A percentile compares a stretch with the other conserved stretches of the same genome.
Conservation (phyloP, 2,797 vertebrate species). For the Acrocephalus scirpaceus region DNA sequence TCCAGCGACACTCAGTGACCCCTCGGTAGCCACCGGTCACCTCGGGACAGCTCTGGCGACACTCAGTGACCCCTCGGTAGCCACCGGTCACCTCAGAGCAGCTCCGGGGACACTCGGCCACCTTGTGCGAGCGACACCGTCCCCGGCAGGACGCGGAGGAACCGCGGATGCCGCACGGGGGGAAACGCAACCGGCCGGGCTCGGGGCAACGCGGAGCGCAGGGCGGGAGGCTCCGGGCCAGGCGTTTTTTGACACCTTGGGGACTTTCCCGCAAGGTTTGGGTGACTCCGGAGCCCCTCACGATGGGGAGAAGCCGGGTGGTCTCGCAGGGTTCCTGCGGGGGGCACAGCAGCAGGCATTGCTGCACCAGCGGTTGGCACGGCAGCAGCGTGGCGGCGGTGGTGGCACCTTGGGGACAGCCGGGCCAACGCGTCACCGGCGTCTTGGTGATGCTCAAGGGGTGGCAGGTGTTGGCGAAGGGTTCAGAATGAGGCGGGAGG, state of each 20-base stretch:
- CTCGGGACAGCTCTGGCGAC: background rate
- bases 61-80: conserved; percentile 1
- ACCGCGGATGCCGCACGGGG: conserved; percentile 28
- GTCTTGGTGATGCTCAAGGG: conserved; percentile 37
- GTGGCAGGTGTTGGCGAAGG: conserved; percentile 5
- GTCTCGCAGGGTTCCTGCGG: no score
- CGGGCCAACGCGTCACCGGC: background rate
- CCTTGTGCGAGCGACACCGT: background rate
- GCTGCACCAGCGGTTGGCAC: background rate
- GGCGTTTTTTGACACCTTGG: fast-evolving
- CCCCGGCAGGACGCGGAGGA: background rate
- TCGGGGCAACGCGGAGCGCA: background rate
- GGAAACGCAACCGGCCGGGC: background rate
- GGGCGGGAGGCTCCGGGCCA: background rate
- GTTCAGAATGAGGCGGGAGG: background rate
- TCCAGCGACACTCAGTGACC: background rate
- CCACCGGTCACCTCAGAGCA: background rate
- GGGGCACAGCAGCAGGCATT: no score
- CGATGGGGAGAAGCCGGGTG: no score
- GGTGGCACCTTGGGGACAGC: fast-evolving
- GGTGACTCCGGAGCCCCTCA: no score
- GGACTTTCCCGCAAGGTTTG: no score
- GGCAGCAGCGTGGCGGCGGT: background rate
- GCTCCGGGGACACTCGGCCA: fast-evolving
- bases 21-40: background rate